Base-by-base conservation (phyloP, 2,888 invertebrate species). In the Dyspetes luteomarginatus region DNA sequence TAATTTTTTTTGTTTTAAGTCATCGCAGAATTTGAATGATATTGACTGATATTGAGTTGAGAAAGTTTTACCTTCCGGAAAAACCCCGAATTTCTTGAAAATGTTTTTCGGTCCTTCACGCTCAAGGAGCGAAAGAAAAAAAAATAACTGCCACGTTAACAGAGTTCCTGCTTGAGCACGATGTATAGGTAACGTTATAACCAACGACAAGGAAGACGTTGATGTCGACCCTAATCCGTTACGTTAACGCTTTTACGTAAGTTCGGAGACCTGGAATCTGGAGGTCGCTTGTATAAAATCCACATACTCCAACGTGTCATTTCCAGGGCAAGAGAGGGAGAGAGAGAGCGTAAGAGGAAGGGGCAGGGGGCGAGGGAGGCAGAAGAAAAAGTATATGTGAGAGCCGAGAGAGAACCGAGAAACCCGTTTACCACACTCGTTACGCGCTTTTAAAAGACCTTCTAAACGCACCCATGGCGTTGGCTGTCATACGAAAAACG, bases 161-260 rank as follows among this genome's bases (percentile, higher is more conserved):
- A n/a, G 15, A 22, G 55, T 26, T 55, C 5, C 28, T 56, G 22
- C n/a, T 41, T 17, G 26, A 43, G 41, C 43, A 9, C 17, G 4
- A 3, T 12, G 1, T 3, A 7, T 4, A 4, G 17, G 2, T 7
- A 15, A 17, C 9, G 7, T 58, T 17, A n/a, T 58, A 30, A 58
- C 9, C 43, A 19, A 17, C 43, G 26, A 45, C 17, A 26, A 45
- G 45, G n/a, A 22, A 64, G 52, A 24, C 60, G 62, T 76, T 56
- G 50, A 65, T 19, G 52, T 52, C 77, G 83, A 82, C 83, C 82
- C 81, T 85, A 84, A 83, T 83, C 78, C 80, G 65, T 36, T 43
- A 22, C 50, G 64, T 82, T 83, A 48, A 56, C 30, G 28, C 74
- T 56, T 73, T 73, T 73, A 83, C 81, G 75, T 82, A 84, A 85